Base-by-base conservation (phyloP, 2,888 invertebrate species). In the Dendrolimus pini region DNA sequence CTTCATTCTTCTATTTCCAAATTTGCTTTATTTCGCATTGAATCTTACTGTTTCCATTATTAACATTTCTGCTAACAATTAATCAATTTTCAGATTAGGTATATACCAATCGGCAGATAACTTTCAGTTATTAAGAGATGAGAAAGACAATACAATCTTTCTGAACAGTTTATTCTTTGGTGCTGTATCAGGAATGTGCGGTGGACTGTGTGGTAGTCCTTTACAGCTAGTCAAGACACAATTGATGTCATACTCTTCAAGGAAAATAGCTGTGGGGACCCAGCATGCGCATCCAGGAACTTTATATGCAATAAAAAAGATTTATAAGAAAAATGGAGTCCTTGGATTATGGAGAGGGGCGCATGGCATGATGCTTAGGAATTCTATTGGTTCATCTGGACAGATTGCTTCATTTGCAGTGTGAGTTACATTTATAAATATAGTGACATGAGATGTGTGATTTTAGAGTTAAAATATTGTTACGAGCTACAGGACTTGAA, bases 201-300 rank as follows among this genome's bases (percentile, higher is more conserved):
- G 97, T 1, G 95, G 95, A 1, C 91, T 94, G 59, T 87, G 94
- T 60, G 97, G 96, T 3, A 98, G 97, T 83, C 98, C 98, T 0
- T 92, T 98, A 58, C 97, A 96, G 76, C 84, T 98, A 86, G 95
- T 97, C 0, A 97, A 97, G 85, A 97, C 96, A 0, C 97, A 97
- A 72, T 89, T 97, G 2, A 97, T 97, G 91, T 93, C 96, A 0
- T 92, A 94, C 79, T 94, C 96, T 1, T 93, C 93, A 0, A 86
- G 92, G 62, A 89, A 93, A 65, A 96, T 98, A 60, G 97, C 98
- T 2, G 98, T 98, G 2, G 98, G 98, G 0, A 93, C 95, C 66
- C 98, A 98, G 74, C 97, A 97, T 75, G 89, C 92, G 0, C 96
- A 97, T 72, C 83, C 83, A 18, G 94, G 95, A 9, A 94, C 95